These are phyloP conservation scores for Sinocyclocheilus anshuiensis DNA, from an alignment of 2,113 vertebrate genomes.

Conservation along the genomic window DNA sequence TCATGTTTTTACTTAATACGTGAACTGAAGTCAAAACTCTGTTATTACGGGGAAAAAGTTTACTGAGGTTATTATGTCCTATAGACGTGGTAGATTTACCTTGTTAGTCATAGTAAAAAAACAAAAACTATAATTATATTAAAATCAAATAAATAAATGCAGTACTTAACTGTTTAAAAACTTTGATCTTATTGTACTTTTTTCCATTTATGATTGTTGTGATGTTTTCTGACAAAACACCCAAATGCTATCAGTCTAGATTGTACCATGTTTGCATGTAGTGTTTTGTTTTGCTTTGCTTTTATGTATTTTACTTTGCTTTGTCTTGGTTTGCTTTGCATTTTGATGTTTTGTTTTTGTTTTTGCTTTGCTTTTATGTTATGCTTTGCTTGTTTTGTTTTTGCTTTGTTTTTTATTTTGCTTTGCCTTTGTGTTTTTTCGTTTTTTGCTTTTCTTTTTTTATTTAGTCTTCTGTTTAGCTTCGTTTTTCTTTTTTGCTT, in stretches of 20 bases:
- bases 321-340: not conserved
- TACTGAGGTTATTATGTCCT: not conserved
- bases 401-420: not conserved
- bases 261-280: not conserved
- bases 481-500: not conserved
- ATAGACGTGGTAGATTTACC: not conserved
- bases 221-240: not conserved
- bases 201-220: not conserved
- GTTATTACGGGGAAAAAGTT: not conserved
- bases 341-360: not conserved
- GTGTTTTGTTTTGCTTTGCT: not conserved
- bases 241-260: no score
- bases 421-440: no score
- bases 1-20: not conserved
- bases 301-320: not conserved
- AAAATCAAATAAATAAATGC: not conserved
- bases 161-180: not conserved
- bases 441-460: no score
- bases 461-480: no score
- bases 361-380: not conserved
- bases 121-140: not conserved
- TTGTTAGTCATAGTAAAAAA: not conserved
- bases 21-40: not conserved
- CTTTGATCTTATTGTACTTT: not conserved
- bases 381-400: not conserved